Evolutionary conservation across 2,797 vertebrate genomes (phyloP).

Genomic region (Phoebastria nigripes): DNA sequence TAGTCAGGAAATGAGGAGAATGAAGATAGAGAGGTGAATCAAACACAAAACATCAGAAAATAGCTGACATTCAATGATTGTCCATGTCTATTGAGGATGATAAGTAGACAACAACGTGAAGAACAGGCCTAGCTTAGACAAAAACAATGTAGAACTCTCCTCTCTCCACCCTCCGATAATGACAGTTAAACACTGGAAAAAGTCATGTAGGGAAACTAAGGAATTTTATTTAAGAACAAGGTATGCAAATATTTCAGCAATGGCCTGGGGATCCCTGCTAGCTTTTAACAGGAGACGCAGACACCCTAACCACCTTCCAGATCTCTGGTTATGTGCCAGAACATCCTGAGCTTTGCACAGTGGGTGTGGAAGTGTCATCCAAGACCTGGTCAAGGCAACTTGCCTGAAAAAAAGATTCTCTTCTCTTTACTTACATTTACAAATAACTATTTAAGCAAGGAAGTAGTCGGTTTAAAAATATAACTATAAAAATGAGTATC

Average conservation of each 20-base stretch:
- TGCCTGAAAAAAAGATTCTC: not conserved
- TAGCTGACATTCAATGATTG: not conserved
- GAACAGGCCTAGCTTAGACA: not conserved
- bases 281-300: not conserved
- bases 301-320: not conserved
- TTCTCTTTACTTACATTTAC: not conserved
- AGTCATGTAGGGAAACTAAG: not conserved
- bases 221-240: slow-evolving; percentile 14
- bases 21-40: not conserved
- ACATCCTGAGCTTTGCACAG: not conserved
- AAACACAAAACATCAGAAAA: not conserved
- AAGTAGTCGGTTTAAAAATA: not conserved
- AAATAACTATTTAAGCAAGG: not conserved
- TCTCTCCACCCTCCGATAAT: not conserved
- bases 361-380: not conserved
- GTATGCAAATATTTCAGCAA: not conserved
- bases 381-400: not conserved
- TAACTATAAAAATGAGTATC: not conserved
- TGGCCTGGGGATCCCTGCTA: not conserved
- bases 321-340: not conserved
- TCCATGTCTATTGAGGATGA: not conserved
- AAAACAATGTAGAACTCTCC: not conserved
- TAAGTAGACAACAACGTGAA: not conserved
- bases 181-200: not conserved
- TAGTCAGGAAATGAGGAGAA: not conserved